Base-by-base conservation (phyloP, 2,888 invertebrate genomes). In the Sceliomorpha sp. region DNA sequence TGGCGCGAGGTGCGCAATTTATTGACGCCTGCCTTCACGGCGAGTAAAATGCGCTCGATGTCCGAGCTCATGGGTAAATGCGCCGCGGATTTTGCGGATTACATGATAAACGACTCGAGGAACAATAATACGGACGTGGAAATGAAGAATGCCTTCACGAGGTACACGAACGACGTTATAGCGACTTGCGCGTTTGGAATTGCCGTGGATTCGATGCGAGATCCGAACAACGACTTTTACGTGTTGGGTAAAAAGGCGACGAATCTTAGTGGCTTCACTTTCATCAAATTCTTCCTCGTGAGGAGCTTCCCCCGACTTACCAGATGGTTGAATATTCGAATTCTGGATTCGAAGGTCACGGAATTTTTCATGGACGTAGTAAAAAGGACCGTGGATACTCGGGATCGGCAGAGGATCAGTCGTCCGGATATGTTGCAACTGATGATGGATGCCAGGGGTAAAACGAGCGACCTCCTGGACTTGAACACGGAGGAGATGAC, bases 1-100 rank as follows among this genome's bases (percentile, higher is more conserved):
- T 91, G 91, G 90, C 87, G 89, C 0, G 88, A 89, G n/a, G 90
- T 91, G 89, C 80, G 91, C 7, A 84, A 83, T 0, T 89, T 90
- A 0, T 73, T 91, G 10, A 90, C 89, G 34, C 91, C 91, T 1
- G 90, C 90, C 0, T 91, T 91, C 78, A 91, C 91, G 0, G 87
- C 90, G 2, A 90, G 90, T 47, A 91, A 91, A 79, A 90, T 91
- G 90, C 88, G 89, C 36, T 76, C 81, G 6, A 90, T 91, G 89
- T 84, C 90, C 75, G 88, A 89, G 0, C 86, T 90, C 24, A 90
- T 91, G 44, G 68, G 72, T 0, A 84, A 81, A 32, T 82, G 83
- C 37, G 83, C 83, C 12, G 66, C 56, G 17, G 79, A 77, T 3
- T n/a, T n/a, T n/a, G n/a, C n/a, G n/a, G n/a, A n/a, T n/a, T n/a